phyloP scores from a whole-genome alignment of 2,888 invertebrate genomes.

The Hartigia nigra region DNA sequence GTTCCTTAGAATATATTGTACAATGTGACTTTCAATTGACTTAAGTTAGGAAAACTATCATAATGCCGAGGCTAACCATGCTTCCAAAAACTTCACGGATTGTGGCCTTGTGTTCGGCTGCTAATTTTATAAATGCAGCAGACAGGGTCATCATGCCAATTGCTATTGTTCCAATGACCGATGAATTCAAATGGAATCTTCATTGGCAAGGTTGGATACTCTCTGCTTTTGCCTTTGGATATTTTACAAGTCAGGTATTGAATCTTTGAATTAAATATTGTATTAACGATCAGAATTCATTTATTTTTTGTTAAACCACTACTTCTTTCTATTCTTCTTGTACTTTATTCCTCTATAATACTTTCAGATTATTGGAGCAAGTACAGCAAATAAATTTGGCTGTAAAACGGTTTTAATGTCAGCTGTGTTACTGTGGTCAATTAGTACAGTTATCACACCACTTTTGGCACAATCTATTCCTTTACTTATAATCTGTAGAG shows the following conservation, averaged over 20 bases:
- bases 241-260: constrained; percentile 78
- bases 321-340: too few relatives aligned
- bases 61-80: constrained; percentile 68
- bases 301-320: too few relatives aligned
- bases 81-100: constrained; percentile 70
- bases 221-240: constrained; percentile 81
- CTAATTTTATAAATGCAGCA: constrained; percentile 82
- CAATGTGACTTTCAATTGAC: constrained; percentile 27
- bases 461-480: constrained; percentile 75
- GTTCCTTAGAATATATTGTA: background rate
- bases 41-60: background rate
- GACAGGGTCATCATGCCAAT: constrained; percentile 84
- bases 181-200: constrained; percentile 77
- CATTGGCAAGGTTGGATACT: constrained; percentile 81
- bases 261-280: background rate
- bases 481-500: constrained; percentile 73
- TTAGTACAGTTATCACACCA: constrained; percentile 78
- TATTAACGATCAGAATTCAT: too few relatives aligned
- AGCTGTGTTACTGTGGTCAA: constrained; percentile 79
- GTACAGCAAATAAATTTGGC: constrained; percentile 76
- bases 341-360: too few relatives aligned
- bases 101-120: constrained; percentile 76
- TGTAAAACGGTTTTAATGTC: constrained; percentile 76
- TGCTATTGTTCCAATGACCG: constrained; percentile 80
- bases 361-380: constrained; percentile 73